Conservation (phyloP, 2,113 vertebrate genomes). For the Forbesichthys agassizii region DNA sequence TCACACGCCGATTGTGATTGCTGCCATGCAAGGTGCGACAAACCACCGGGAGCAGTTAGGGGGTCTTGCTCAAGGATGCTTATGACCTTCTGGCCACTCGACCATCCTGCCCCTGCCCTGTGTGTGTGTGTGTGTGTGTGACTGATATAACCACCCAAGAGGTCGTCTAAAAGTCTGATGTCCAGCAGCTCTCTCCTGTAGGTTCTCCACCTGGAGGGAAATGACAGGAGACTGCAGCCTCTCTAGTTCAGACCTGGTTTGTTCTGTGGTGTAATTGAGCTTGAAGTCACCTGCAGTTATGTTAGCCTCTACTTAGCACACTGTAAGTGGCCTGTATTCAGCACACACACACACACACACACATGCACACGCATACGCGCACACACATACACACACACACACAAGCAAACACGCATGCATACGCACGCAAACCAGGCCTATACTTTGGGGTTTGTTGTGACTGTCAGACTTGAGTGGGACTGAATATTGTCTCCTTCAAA, state of each 20-base stretch:
- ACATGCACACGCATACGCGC: slow-evolving; percentile 1
- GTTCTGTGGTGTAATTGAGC: slow-evolving; percentile 27
- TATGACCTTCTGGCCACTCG: too few relatives aligned
- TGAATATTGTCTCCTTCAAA: slow-evolving; percentile 64
- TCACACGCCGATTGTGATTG: too few relatives aligned
- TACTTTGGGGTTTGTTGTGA: slow-evolving; percentile 72
- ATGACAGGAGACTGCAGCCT: neutral
- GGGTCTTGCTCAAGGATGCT: too few relatives aligned
- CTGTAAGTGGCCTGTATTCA: slow-evolving; percentile 56
- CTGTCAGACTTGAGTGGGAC: slow-evolving; percentile 68
- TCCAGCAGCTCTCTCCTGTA: too few relatives aligned
- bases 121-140: too few relatives aligned
- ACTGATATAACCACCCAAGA: too few relatives aligned
- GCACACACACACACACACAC: slow-evolving; percentile 8
- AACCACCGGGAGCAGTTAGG: too few relatives aligned
- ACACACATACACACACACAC: neutral
- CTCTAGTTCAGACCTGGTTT: neutral
- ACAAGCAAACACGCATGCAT: slow-evolving; percentile 2
- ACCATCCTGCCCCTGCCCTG: too few relatives aligned
- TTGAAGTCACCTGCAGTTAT: slow-evolving; percentile 49
- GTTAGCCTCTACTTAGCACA: slow-evolving; percentile 64
- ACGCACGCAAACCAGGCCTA: slow-evolving; percentile 50
- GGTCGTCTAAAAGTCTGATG: too few relatives aligned
- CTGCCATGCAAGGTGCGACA: too few relatives aligned
- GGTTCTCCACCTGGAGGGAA: neutral